Percentiles rank a stretch among this genome's conserved stretches.
Evolutionary conservation across 2,888 invertebrate genomes (phyloP).

Genomic region (Chrysolina oricalcia): DNA sequence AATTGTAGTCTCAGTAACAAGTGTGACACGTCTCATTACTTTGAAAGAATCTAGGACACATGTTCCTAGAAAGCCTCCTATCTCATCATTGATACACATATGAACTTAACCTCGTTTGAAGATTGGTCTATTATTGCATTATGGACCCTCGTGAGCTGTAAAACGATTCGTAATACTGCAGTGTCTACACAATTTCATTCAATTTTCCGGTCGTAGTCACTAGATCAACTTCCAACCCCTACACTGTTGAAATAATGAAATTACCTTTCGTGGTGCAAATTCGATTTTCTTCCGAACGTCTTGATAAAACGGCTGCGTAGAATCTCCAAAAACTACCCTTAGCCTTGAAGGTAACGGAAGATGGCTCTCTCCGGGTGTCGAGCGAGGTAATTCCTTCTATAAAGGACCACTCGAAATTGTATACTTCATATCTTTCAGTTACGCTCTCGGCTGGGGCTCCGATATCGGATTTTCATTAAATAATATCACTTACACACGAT

Average conservation of each 20-base stretch:
- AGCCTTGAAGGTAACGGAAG: no score
- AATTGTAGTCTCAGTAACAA: no score
- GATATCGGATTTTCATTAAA: constrained; percentile 28
- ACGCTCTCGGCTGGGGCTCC: constrained; percentile 3
- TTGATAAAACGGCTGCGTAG: constrained; percentile 21
- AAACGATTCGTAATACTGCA: neutral
- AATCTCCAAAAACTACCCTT: neutral
- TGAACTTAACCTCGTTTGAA: no score
- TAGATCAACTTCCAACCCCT: constrained; percentile 2
- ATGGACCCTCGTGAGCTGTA: neutral
- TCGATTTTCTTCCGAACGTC: constrained; percentile 32
- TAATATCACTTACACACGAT: constrained; percentile 29
- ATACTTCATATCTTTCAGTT: constrained; percentile 17
- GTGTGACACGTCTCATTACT: no score
- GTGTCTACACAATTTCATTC: neutral
- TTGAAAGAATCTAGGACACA: no score
- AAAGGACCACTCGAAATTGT: neutral
- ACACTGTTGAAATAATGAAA: constrained; percentile 35
- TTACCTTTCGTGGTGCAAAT: constrained; percentile 31
- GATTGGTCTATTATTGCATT: neutral
- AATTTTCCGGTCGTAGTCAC: neutral
- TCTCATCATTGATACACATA: no score
- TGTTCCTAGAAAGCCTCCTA: no score
- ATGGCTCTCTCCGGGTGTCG: neutral
- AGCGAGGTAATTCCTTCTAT: neutral